Evolutionary conservation across 2,113 vertebrate species (phyloP), one percentile per base, ranked within the genome.

Genomic region (Corythoichthys intestinalis): DNA sequence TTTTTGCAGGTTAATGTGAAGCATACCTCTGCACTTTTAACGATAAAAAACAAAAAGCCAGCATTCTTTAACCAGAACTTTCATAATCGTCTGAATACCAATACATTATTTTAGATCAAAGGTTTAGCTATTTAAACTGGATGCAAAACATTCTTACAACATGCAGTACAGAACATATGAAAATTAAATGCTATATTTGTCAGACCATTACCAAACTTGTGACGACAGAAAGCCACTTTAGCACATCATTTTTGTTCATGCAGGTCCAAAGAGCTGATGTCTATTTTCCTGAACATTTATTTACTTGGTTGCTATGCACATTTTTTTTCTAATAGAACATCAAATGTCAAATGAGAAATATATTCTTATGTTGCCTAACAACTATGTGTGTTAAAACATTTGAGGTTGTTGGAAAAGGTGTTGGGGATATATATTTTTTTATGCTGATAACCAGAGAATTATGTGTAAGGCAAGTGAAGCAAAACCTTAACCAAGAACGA

Each of bases 1-100:
- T 82, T 88, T 74, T 83, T 65, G 66, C 35, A 2, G 52, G 62
- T 54, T 88, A 88, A 90, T 86, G 81, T 85, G 75, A 80, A 76
- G 71, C 77, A 83, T 82, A 84, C 76, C 77, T 71, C 53, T 34
- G 79, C 72, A 41, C 76, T 64, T 70, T 53, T 66, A 74, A 53
- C 78, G 77, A 66, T 75, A 56, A 56, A 53, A 39, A 79, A 66
- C 77, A 58, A 56, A 53, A 39, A 78, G 82, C 78, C 82, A 83
- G 73, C 54, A 79, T 68, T 63, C 76, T 61, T 20, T 57, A 69
- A 76, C 74, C 73, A 54, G 0, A 78, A 67, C 57, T 53, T 37
- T 74, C 61, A 13, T 54, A 62, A 48, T 56, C 58, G 72, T 69
- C 48, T 41, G 66, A 50, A 63, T 15, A 0, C 53, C 38, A 54